Percentiles rank a stretch among this genome's conserved stretches.
phyloP scores from a whole-genome alignment of 2,888 invertebrate genomes.

The Amiota mariae region DNA sequence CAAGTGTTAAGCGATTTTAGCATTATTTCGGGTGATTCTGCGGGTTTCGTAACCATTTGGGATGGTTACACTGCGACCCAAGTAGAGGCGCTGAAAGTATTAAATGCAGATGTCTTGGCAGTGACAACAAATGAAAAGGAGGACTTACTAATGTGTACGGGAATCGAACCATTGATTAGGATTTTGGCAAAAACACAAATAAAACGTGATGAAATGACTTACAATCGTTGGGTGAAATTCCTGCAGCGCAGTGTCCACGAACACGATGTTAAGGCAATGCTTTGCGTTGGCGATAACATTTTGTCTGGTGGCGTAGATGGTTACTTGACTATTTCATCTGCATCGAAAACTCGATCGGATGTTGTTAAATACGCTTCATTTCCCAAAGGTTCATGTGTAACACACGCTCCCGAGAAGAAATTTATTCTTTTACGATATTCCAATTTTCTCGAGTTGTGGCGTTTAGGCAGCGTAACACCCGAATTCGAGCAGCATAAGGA shows the following conservation, averaged over 20 bases:
- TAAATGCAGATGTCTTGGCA: conserved; percentile 86
- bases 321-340: conserved; percentile 82
- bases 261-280: conserved; percentile 88
- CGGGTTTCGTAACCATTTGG: conserved; percentile 91
- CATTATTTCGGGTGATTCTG: conserved; percentile 90
- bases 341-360: conserved; percentile 75
- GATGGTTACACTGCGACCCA: conserved; percentile 86
- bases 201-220: conserved; percentile 75
- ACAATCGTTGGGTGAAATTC: conserved; percentile 86
- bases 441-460: conserved; percentile 80
- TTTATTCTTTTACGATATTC: conserved; percentile 78
- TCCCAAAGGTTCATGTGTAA: conserved; percentile 77
- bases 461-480: conserved; percentile 73
- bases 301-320: conserved; percentile 89
- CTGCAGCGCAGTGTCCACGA: conserved; percentile 86
- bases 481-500: neutral
- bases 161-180: conserved; percentile 87
- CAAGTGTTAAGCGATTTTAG: conserved; percentile 86
- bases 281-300: conserved; percentile 77
- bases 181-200: conserved; percentile 81
- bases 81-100: conserved; percentile 85
- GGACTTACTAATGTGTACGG: conserved; percentile 83
- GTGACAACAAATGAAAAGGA: conserved; percentile 82
- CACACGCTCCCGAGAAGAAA: conserved; percentile 76
- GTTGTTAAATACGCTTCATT: conserved; percentile 83